A percentile compares a stretch with the other conserved stretches of the same genome.
Conservation (phyloP, 2,888 invertebrate species). For the Poecilus cupreus region DNA sequence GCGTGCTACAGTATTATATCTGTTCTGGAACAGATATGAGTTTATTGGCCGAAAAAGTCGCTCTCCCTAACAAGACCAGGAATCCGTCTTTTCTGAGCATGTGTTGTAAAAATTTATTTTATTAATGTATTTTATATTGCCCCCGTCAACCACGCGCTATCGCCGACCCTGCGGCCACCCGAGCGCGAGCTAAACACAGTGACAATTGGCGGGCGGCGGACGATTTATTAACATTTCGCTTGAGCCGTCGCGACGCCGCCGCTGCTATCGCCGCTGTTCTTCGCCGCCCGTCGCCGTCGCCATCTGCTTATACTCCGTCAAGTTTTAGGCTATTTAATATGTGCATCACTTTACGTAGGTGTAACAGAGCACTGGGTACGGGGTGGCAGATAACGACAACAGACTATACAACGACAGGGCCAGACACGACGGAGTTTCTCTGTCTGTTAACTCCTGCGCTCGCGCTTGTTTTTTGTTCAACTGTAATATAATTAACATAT, state of each 20-base stretch:
- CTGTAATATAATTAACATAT: constrained; percentile 58
- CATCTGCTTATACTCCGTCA: constrained; percentile 46
- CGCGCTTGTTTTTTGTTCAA: constrained; percentile 41
- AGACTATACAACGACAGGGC: neutral
- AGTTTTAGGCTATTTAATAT: constrained; percentile 54
- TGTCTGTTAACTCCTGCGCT: neutral
- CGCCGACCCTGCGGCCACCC: neutral
- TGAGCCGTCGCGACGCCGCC: neutral
- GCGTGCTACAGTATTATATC: too few relatives aligned
- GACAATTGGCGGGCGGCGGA: constrained; percentile 15
- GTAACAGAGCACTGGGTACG: neutral
- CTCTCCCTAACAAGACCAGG: too few relatives aligned
- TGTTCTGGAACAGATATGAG: too few relatives aligned
- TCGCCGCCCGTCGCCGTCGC: constrained; percentile 1
- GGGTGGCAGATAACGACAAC: neutral
- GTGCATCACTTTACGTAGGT: constrained; percentile 47
- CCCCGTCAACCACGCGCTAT: too few relatives aligned
- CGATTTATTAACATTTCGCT: constrained; percentile 35
- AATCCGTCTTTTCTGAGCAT: too few relatives aligned
- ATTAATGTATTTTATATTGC: too few relatives aligned
- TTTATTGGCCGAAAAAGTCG: too few relatives aligned
- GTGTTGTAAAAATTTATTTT: too few relatives aligned
- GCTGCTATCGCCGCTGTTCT: neutral
- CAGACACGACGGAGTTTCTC: constrained; percentile 11
- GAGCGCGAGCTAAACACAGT: neutral